A percentile compares a stretch with the other conserved stretches of the same genome.
phyloP scores from a whole-genome alignment of 2,797 vertebrate species.

The Nyctibius grandis region DNA sequence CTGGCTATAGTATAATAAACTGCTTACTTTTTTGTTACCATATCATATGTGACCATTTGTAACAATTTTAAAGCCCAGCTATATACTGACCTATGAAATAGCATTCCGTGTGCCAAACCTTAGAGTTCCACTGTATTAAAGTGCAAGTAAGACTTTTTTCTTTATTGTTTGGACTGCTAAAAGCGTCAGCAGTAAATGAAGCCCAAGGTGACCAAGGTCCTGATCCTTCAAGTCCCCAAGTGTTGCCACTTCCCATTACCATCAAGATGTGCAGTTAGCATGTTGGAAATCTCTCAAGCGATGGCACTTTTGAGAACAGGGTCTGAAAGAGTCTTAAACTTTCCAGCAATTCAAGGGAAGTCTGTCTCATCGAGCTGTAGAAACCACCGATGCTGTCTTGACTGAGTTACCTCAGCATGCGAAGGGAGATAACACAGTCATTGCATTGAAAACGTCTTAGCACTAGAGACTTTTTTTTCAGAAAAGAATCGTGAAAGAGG shows the following conservation, averaged over 20 bases:
- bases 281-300: neutral
- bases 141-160: neutral
- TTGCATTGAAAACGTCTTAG: neutral
- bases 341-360: neutral
- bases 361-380: neutral
- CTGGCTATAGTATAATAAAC: neutral
- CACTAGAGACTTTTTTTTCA: neutral
- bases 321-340: neutral
- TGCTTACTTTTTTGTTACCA: neutral
- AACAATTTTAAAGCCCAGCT: slow-evolving; percentile 28
- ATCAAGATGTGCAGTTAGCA: neutral
- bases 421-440: neutral
- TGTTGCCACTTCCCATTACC: neutral
- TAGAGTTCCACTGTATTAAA: slow-evolving; percentile 42
- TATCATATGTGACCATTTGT: neutral
- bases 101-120: slow-evolving; percentile 16
- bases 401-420: neutral
- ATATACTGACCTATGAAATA: neutral
- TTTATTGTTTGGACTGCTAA: neutral
- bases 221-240: neutral
- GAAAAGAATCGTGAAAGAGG: neutral
- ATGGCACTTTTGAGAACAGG: neutral
- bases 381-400: neutral
- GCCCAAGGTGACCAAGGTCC: slow-evolving; percentile 22
- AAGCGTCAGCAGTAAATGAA: neutral